Evolutionary conservation across 1,140 invertebrate species (phyloP).

Genomic region (Trichonephila inaurata): DNA sequence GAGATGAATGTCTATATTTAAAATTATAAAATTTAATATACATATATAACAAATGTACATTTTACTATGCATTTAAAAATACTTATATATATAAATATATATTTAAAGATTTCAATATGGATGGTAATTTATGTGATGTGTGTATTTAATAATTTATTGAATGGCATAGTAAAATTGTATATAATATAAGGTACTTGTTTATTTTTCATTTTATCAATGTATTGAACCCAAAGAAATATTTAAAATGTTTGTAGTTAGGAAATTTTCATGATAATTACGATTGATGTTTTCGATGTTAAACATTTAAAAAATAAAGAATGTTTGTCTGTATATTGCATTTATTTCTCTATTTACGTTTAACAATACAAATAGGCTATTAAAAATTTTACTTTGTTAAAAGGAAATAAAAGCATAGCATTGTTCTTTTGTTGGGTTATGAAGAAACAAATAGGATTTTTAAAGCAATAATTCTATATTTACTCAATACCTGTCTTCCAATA

Average conservation of each 20-base stretch:
- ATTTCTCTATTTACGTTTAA: not conserved
- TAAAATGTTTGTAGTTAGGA: not conserved
- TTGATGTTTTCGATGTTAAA: not conserved
- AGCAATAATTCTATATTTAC: too few species aligned
- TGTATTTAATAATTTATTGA: not conserved
- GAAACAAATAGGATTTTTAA: too few species aligned
- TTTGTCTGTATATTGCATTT: not conserved
- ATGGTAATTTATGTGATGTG: not conserved
- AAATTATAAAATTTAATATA: conserved; percentile 38
- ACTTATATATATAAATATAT: not conserved
- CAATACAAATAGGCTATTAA: not conserved
- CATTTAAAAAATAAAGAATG: not conserved
- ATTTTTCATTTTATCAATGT: not conserved
- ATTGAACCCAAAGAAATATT: conserved; percentile 3
- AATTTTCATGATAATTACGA: not conserved
- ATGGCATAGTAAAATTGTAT: not conserved
- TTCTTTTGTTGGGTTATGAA: too few species aligned
- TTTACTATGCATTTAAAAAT: not conserved
- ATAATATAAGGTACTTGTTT: not conserved
- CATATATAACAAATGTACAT: conserved; percentile 1
- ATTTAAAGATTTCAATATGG: not conserved
- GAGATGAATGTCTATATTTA: conserved; percentile 41
- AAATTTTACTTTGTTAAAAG: not conserved
- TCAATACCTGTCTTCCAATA: too few species aligned
- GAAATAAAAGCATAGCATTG: too few species aligned